Base-by-base conservation (phyloP, 2,888 invertebrate genomes). In the Leptinotarsa juncta region DNA sequence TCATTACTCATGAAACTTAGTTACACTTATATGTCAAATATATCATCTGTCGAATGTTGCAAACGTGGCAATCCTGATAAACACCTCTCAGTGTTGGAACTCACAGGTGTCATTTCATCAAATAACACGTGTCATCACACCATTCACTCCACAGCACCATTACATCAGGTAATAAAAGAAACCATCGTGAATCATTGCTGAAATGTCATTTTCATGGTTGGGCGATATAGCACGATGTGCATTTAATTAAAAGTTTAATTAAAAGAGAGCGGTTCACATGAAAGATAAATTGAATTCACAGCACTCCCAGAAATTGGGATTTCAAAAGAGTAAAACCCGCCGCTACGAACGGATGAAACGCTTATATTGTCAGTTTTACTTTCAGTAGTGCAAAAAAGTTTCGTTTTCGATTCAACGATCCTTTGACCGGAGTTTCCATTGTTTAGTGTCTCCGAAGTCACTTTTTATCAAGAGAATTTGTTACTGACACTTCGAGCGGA, bases 191-290 rank as follows among this genome's bases (percentile, higher is more conserved):
- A 62, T n/a, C 32, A 62, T 62, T 42, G 32, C 62, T 62, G 26
- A 42, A 42, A 62, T 10, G 12, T 32, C 42, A 26, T 62, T 32
- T 62, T 32, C n/a, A 32, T n/a, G 42, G 26, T 42, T 16, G n/a
- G 62, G 32, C n/a, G 32, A 62, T n/a, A 16, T 32, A 62, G 62
- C 62, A 62, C 42, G 62, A 62, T 14, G 26, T 32, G 62, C 32
- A 62, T 62, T 62, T 62, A 62, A 62, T 62, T 62, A 62, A 62
- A 62, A 62, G 26, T 62, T 62, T 32, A 42, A 62, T 62, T 42
- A 62, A 62, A 62, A 62, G n/a, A 62, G 62, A 62, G n/a, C 4
- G 32, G 62, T n/a, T 32, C 32, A 42, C 42, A 62, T 62, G 42
- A 32, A 42, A 42, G 62, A 62, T 62, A 32, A 62, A 62, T 32